phyloP scores from a whole-genome alignment of 1,140 invertebrate species.

The Drosophila eugracilis region DNA sequence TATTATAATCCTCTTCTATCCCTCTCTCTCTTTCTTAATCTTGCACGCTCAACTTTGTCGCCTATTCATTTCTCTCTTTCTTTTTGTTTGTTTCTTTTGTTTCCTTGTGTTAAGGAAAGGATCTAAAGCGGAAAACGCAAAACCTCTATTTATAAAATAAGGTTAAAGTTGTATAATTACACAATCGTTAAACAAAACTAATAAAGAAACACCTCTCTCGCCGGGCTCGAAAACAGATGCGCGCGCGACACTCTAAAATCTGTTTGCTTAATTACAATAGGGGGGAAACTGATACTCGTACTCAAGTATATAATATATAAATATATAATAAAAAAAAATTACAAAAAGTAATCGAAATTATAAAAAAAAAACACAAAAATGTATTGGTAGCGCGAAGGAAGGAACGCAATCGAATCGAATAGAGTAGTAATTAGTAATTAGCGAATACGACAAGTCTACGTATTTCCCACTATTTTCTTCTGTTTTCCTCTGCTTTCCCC shows the following conservation, averaged over 20 bases:
- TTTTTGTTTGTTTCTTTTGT: slow-evolving; percentile 2
- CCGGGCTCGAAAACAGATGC: slow-evolving; percentile 16
- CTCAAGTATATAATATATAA: slow-evolving; percentile 27
- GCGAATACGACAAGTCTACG: slow-evolving; percentile 32
- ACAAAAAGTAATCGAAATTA: slow-evolving; percentile 32
- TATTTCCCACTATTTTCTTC: slow-evolving; percentile 6
- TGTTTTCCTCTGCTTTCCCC: no score
- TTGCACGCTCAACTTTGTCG: slow-evolving; percentile 22
- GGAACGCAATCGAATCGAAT: slow-evolving; percentile 16
- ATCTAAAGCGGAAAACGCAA: slow-evolving; percentile 64
- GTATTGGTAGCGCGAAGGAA: slow-evolving; percentile 10
- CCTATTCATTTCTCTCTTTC: slow-evolving; percentile 3
- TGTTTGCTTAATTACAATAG: slow-evolving; percentile 38
- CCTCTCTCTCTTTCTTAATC: slow-evolving; percentile 29
- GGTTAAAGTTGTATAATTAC: slow-evolving; percentile 41
- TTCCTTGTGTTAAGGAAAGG: slow-evolving; percentile 23
- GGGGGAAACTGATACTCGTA: slow-evolving; percentile 8
- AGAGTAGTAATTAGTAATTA: slow-evolving; percentile 17
- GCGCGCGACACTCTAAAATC: slow-evolving; percentile 13
- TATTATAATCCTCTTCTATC: no score
- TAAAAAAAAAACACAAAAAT: slow-evolving; percentile 32
- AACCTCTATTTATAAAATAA: slow-evolving; percentile 59
- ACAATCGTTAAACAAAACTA: slow-evolving; percentile 35
- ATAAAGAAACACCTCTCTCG: slow-evolving; percentile 13
- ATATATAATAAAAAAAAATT: slow-evolving; percentile 39